Base-by-base conservation (phyloP, 1,140 invertebrate species). In the Bombus pascuorum region DNA sequence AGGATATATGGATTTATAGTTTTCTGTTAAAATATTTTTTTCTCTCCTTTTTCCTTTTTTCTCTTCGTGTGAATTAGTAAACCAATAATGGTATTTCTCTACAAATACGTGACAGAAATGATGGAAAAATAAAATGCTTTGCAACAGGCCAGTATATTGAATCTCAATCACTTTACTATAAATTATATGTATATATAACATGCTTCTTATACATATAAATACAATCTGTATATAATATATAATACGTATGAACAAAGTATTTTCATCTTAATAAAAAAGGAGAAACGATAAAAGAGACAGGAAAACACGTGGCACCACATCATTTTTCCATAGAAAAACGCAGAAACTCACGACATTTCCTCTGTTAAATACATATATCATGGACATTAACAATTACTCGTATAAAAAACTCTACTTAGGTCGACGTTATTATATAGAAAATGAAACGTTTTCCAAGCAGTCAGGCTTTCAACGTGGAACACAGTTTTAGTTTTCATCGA, bases 181-280 rank as follows among this genome's bases (percentile, higher is more conserved):
- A 83, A 83, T 83, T 83, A 68, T 83, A 66, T 32, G 22, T 66
- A 81, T 82, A 82, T 75, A 53, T 68, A 83, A 83, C 73, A 83
- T 83, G 32, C 34, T 37, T 39, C 81, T 83, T 83, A 76, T 39
- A 78, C 18, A 62, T 82, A 83, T 83, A 83, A 83, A 76, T 76
- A 68, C 42, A 76, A 66, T 76, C 22, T 77, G 42, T 77, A 13
- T 62, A 42, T 77, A 83, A 71, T 62, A 59, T 59, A 81, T 74
- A 74, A 81, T 81, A 74, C n/a, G 44, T 42, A 68, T 39, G 34
- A 76, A 83, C 59, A 77, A 77, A 68, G 4, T 79, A 34, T 66
- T 32, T 78, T n/a, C 59, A 18, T 77, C n/a, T 68, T 28, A 47
- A 53, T 68, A 66, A 73, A 72, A 28, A n/a, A 42, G 42, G 2